A percentile compares a stretch with the other conserved stretches of the same genome.
Conservation (phyloP, 2,113 vertebrate species). For the Myrmophylax atrothorax region DNA sequence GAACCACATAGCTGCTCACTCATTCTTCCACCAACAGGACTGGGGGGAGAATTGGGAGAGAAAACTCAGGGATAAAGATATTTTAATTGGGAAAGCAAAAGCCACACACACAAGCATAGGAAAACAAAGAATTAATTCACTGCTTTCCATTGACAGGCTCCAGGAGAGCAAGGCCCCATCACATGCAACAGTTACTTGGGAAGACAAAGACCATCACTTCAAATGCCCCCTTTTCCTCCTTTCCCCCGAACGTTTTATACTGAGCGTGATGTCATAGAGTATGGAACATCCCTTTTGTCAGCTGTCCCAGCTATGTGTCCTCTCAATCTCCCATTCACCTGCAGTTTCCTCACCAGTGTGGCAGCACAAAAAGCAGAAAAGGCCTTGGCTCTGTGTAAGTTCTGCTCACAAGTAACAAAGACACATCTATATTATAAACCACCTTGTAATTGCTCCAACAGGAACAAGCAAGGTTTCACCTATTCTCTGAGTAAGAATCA, state of each 20-base stretch:
- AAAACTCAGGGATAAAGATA: background rate
- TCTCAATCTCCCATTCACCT: background rate
- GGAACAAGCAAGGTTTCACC: background rate
- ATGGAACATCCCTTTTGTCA: background rate
- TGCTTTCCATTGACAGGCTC: background rate
- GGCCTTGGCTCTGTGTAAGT: background rate
- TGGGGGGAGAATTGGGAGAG: no score
- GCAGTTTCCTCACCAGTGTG: background rate
- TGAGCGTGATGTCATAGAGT: background rate
- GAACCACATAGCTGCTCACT: accelerated
- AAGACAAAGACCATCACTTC: background rate
- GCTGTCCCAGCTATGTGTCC: background rate
- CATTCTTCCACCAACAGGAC: background rate
- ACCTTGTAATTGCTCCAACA: background rate
- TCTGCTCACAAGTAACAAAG: background rate
- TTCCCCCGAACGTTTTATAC: background rate
- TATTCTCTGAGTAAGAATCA: background rate
- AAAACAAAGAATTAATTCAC: background rate
- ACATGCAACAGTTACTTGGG: no score
- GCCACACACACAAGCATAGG: background rate
- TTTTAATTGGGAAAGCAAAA: background rate
- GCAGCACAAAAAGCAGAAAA: background rate
- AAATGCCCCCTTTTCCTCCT: background rate
- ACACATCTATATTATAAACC: background rate
- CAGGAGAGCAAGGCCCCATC: background rate